phyloP scores from a whole-genome alignment of 2,797 vertebrate species.

The Cirrhinus mrigala region DNA sequence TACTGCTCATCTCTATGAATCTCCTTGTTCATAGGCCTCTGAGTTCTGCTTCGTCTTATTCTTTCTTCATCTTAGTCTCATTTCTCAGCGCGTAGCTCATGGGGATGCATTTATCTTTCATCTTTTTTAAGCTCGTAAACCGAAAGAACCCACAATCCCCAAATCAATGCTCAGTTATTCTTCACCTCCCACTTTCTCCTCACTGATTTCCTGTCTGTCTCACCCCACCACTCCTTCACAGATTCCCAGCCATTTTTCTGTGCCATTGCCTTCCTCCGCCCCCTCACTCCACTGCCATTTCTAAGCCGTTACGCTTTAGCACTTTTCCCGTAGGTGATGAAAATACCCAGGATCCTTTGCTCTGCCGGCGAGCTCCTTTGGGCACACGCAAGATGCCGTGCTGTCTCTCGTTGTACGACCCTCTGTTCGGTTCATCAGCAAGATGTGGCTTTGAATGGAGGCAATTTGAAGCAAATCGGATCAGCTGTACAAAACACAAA shows the following conservation, averaged over 20 bases:
- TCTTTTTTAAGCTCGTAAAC: constrained; percentile 59
- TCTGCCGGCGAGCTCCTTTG: constrained; percentile 16
- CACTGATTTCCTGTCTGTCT: constrained; percentile 37
- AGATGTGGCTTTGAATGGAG: constrained; percentile 26
- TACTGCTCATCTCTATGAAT: constrained; percentile 21
- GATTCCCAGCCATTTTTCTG: constrained; percentile 63
- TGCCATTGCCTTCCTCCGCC: constrained; percentile 39
- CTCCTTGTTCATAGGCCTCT: constrained; percentile 12
- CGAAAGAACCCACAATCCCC: constrained; percentile 51
- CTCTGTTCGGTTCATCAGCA: constrained; percentile 25
- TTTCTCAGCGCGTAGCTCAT: constrained; percentile 30
- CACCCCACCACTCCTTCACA: constrained; percentile 40
- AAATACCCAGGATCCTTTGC: constrained; percentile 44
- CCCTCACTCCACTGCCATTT: constrained; percentile 34
- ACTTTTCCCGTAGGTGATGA: constrained; percentile 6
- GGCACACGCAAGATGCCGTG: background rate
- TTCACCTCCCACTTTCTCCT: constrained; percentile 35
- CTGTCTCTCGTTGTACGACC: background rate
- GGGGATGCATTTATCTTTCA: constrained; percentile 31
- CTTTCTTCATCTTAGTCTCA: background rate
- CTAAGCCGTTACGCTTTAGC: constrained; percentile 49
- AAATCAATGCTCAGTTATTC: constrained; percentile 35
- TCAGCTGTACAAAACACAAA: constrained; percentile 62
- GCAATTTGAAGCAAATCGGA: constrained; percentile 38
- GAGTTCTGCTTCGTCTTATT: background rate